Evolutionary conservation across 2,888 invertebrate species (phyloP).

Genomic region (Ceratothoa steindachneri): DNA sequence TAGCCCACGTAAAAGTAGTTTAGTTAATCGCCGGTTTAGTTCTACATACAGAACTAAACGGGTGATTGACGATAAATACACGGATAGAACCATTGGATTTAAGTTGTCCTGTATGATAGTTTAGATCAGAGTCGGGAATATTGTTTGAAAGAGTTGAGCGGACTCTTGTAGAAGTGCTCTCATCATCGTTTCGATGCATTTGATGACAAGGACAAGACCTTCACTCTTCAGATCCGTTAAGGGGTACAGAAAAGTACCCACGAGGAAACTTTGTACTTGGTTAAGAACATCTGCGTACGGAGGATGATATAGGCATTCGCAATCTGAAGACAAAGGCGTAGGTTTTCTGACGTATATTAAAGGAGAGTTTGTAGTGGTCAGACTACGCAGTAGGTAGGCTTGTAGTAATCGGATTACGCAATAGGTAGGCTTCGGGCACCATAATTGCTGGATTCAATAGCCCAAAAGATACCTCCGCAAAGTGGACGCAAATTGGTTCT

Average conservation of each 20-base stretch:
- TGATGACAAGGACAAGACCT: constrained; percentile 67
- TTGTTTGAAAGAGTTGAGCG: neutral
- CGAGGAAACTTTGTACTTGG: constrained; percentile 55
- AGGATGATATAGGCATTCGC: constrained; percentile 61
- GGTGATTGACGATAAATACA: constrained; percentile 72
- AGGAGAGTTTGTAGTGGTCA: constrained; percentile 71
- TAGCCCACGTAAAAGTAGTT: constrained; percentile 32
- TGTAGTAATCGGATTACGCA: too few relatives aligned
- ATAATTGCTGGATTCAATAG: too few relatives aligned
- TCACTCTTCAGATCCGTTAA: constrained; percentile 73
- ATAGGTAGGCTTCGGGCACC: constrained; percentile 50
- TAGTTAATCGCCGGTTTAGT: too few relatives aligned
- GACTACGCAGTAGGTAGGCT: too few relatives aligned
- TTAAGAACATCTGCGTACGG: constrained; percentile 38
- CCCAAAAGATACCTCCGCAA: too few relatives aligned
- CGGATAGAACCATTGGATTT: constrained; percentile 68
- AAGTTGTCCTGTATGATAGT: constrained; percentile 64
- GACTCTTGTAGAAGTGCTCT: constrained; percentile 56
- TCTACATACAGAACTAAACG: constrained; percentile 62
- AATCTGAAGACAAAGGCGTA: constrained; percentile 72
- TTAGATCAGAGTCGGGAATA: constrained; percentile 25
- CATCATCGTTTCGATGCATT: constrained; percentile 71
- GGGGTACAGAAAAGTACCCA: constrained; percentile 66
- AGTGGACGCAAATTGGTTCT: too few relatives aligned
- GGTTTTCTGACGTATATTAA: constrained; percentile 75